Percentiles rank a stretch among this genome's conserved stretches.
Evolutionary conservation across 2,113 vertebrate genomes (phyloP).

Genomic region (Apteryx owenii): DNA sequence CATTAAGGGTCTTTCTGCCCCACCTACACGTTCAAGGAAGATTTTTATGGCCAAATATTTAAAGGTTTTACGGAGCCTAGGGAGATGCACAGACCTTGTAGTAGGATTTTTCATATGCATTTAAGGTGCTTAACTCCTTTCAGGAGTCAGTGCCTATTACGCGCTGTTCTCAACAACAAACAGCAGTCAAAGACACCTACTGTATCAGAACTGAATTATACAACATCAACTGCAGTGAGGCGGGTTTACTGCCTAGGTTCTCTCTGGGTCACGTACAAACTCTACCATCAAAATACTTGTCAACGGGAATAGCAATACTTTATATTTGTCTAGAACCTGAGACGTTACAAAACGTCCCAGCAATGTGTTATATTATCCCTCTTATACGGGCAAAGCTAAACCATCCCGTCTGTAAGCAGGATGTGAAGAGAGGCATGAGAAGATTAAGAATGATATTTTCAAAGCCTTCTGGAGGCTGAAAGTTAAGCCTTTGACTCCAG

Average conservation of each 20-base stretch:
- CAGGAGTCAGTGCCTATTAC: neutral
- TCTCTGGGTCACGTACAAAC: neutral
- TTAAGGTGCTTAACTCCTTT: neutral
- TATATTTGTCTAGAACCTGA: neutral
- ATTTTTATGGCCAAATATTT: neutral
- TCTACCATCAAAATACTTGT: neutral
- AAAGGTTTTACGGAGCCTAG: neutral
- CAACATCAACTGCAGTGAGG: neutral
- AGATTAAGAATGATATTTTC: neutral
- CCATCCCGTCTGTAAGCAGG: slow-evolving; percentile 18
- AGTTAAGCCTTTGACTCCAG: neutral
- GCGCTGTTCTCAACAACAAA: neutral
- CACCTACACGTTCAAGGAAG: neutral
- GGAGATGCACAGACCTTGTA: neutral
- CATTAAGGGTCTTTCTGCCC: neutral
- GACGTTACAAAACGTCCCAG: neutral
- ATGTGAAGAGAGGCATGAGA: neutral
- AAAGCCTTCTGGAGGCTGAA: neutral
- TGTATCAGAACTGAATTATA: neutral
- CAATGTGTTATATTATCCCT: neutral
- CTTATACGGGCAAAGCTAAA: neutral
- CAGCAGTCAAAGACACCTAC: neutral
- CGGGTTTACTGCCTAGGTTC: neutral
- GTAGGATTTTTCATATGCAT: neutral
- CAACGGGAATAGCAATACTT: neutral